A percentile compares a stretch with the other conserved stretches of the same genome.
Conservation (phyloP, 2,888 invertebrate genomes). For the Actias luna region DNA sequence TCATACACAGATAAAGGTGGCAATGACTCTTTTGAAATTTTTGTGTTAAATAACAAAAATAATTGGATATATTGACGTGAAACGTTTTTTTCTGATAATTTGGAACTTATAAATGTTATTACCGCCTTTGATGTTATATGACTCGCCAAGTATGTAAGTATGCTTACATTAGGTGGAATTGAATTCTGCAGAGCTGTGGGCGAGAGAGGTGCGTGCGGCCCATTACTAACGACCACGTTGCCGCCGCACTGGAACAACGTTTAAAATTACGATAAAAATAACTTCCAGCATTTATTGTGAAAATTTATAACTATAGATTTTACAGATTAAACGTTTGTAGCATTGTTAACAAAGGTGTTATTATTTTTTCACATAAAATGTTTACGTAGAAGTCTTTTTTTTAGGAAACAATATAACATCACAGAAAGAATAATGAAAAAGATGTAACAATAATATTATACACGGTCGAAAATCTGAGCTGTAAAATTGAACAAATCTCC, state of each 20-base stretch:
- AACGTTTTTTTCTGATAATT: too few species aligned
- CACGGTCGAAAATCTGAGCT: too few species aligned
- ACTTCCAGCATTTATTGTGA: slow-evolving; percentile 23
- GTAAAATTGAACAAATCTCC: too few species aligned
- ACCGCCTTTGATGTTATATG: too few species aligned
- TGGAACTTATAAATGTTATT: too few species aligned
- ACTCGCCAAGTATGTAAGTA: slow-evolving; percentile 16
- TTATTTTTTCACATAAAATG: not conserved
- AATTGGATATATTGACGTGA: too few species aligned
- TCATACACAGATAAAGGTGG: too few species aligned
- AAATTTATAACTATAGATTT: slow-evolving; percentile 1
- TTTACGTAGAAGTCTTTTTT: not conserved
- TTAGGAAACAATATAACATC: not conserved
- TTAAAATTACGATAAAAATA: slow-evolving; percentile 48
- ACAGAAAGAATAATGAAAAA: not conserved
- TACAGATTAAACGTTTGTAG: not conserved
- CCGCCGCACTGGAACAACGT: slow-evolving; percentile 69
- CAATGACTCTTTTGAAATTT: too few species aligned
- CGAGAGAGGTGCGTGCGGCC: slow-evolving; percentile 76
- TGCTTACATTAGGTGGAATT: slow-evolving; percentile 73
- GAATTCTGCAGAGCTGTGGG: slow-evolving; percentile 76
- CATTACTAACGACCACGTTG: slow-evolving; percentile 72
- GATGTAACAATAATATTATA: not conserved
- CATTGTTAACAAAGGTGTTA: not conserved
- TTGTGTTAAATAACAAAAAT: too few species aligned